phyloP scores from a whole-genome alignment of 2,113 vertebrate species.

The Dascyllus trimaculatus region DNA sequence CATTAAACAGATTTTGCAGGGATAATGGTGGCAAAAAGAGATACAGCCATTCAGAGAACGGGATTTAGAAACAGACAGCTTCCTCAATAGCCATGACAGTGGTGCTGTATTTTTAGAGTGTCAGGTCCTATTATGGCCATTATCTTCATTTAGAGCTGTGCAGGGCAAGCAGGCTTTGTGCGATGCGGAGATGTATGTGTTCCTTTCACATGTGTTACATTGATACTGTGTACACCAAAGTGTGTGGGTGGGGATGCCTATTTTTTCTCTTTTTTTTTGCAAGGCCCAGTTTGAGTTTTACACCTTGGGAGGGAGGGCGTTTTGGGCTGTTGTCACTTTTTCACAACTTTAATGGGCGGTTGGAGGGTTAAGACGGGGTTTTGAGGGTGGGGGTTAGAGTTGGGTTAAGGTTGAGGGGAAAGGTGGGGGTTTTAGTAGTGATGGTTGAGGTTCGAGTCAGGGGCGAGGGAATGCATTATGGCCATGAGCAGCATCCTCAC shows the following conservation, averaged over 20 bases:
- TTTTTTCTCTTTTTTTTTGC: neutral
- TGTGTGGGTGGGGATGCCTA: neutral
- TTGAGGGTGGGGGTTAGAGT: neutral
- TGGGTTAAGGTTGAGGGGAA: too few species aligned
- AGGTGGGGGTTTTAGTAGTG: too few species aligned
- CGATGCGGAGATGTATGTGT: constrained; percentile 53
- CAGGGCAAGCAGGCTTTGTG: constrained; percentile 71
- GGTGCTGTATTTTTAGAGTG: constrained; percentile 73
- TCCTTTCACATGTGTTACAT: constrained; percentile 51
- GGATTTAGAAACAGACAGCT: constrained; percentile 59
- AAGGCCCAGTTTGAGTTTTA: constrained; percentile 5
- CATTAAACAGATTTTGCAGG: constrained; percentile 39
- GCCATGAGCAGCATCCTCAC: neutral
- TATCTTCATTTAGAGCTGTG: constrained; percentile 74
- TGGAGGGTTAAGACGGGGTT: constrained; percentile 1
- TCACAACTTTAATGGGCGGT: neutral
- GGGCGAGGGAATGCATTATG: too few species aligned
- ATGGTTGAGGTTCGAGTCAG: too few species aligned
- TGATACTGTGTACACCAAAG: constrained; percentile 16
- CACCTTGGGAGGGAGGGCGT: neutral
- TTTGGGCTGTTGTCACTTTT: neutral
- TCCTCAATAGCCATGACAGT: constrained; percentile 63
- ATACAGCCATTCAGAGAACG: constrained; percentile 17
- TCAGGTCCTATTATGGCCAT: constrained; percentile 64
- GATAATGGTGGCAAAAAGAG: constrained; percentile 46